Percentiles rank a stretch among this genome's conserved stretches.
phyloP scores from a whole-genome alignment of 37 sponge, comb jelly and placozoan species.

The Geodia barretti region DNA sequence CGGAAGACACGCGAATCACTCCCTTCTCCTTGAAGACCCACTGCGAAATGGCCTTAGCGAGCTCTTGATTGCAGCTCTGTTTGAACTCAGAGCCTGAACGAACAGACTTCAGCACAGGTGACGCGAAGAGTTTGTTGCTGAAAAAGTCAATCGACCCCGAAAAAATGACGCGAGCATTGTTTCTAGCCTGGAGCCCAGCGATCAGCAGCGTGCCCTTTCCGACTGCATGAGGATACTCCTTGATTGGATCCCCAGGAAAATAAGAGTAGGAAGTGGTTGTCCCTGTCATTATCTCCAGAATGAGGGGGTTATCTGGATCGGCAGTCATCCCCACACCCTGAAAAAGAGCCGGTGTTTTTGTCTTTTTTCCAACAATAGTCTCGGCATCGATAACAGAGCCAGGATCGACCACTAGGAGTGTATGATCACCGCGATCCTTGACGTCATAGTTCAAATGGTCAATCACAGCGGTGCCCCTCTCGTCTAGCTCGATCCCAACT shows the following conservation, averaged over 20 bases:
- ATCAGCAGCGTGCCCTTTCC: slow-evolving; percentile 89
- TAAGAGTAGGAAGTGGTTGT: slow-evolving; percentile 90
- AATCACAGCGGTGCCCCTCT: slow-evolving; percentile 87
- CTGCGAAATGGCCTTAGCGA: slow-evolving; percentile 59
- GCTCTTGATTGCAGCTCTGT: slow-evolving; percentile 54
- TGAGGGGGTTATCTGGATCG: slow-evolving; percentile 90
- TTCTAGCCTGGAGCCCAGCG: slow-evolving; percentile 94
- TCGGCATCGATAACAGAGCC: slow-evolving; percentile 60
- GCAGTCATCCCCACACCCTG: slow-evolving; percentile 90
- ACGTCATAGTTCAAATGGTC: slow-evolving; percentile 96
- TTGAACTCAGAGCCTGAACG: slow-evolving; percentile 50
- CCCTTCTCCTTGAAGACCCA: slow-evolving; percentile 96
- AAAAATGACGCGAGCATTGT: slow-evolving; percentile 94
- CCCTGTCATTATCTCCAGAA: slow-evolving; percentile 88
- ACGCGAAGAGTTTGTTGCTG: slow-evolving; percentile 87
- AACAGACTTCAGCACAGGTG: slow-evolving; percentile 59
- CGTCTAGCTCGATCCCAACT: slow-evolving; percentile 92
- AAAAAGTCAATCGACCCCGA: slow-evolving; percentile 93
- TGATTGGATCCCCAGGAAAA: slow-evolving; percentile 58
- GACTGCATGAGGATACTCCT: slow-evolving; percentile 93
- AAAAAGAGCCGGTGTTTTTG: slow-evolving; percentile 62
- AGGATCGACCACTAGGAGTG: slow-evolving; percentile 72
- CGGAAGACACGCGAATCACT: slow-evolving; percentile 66
- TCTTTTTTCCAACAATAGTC: slow-evolving; percentile 63
- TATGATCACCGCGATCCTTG: slow-evolving; percentile 89